These are phyloP conservation scores for Actinia equina DNA, from an alignment of 64 coral and sea anemone species.

Conservation along the genomic window DNA sequence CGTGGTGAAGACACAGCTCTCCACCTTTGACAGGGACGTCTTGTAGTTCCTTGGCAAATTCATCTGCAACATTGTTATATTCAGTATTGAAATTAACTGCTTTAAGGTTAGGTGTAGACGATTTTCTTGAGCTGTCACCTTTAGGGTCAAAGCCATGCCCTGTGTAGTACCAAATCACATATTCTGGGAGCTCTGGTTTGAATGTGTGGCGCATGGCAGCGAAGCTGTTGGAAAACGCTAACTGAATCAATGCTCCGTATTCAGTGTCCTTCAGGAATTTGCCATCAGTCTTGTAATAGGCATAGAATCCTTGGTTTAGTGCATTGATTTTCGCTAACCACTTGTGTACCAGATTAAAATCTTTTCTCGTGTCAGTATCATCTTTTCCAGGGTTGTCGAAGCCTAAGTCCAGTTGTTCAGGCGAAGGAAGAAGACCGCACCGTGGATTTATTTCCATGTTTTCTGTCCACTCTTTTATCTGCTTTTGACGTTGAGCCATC, in stretches of 20 bases:
- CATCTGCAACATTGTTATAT: constrained; percentile 4
- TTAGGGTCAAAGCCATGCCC: constrained; percentile 39
- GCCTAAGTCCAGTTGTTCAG: constrained; percentile 6
- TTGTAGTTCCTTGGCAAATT: constrained; percentile 9
- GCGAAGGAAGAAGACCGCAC: constrained; percentile 44
- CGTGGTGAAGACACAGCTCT: constrained; percentile 40
- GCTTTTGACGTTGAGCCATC: neutral
- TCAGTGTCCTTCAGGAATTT: neutral
- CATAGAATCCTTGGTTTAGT: neutral
- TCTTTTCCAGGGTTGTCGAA: constrained; percentile 7
- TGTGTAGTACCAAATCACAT: constrained; percentile 60
- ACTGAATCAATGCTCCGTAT: neutral
- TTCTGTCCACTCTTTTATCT: neutral
- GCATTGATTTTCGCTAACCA: neutral
- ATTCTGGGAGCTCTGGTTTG: constrained; percentile 26
- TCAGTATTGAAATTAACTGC: neutral
- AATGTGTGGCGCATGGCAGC: constrained; percentile 25
- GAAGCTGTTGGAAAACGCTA: constrained; percentile 24
- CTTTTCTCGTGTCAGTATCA: constrained; percentile 28
- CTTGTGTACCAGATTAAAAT: neutral
- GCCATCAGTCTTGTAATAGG: neutral
- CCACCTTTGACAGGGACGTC: constrained; percentile 39
- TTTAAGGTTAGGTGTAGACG: constrained; percentile 20
- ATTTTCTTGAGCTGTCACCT: neutral
- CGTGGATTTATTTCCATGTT: constrained; percentile 30